These are phyloP conservation scores for Colletes latitarsis DNA, from an alignment of 1,140 invertebrate genomes.

Conservation along the genomic window DNA sequence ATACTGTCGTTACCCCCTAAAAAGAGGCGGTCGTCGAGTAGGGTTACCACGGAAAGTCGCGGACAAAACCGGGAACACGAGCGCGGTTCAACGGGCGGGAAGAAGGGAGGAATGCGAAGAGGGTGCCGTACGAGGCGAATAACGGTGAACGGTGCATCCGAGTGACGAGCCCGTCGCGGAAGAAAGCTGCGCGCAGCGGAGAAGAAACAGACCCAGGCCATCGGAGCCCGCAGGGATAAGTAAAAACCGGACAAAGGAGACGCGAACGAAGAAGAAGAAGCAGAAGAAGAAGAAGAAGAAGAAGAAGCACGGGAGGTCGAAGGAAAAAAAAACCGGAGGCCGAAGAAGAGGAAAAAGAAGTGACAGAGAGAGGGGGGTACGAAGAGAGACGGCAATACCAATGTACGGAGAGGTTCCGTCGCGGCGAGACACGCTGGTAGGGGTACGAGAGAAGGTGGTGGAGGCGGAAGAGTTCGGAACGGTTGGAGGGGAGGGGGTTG, in stretches of 20 bases:
- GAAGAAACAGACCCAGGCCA: conserved; percentile 33
- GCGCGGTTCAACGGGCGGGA: not conserved
- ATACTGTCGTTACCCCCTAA: too few species aligned
- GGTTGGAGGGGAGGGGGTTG: conserved; percentile 62
- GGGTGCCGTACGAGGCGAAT: conserved; percentile 57
- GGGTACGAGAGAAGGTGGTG: conserved; percentile 56
- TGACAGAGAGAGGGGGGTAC: conserved; percentile 23
- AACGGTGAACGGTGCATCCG: conserved; percentile 60
- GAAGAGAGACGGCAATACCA: conserved; percentile 50
- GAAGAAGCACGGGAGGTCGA: not conserved
- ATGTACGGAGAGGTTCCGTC: conserved; percentile 18
- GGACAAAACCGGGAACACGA: not conserved
- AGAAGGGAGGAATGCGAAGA: conserved; percentile 46
- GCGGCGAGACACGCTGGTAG: conserved; percentile 39
- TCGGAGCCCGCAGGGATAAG: conserved; percentile 22
- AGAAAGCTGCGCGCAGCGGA: conserved; percentile 36
- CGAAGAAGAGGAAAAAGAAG: conserved; percentile 23
- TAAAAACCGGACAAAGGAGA: conserved; percentile 31
- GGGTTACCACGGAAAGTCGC: conserved; percentile 16
- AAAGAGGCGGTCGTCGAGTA: too few species aligned
- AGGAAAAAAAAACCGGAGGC: conserved; percentile 17
- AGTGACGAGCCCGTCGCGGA: conserved; percentile 54
- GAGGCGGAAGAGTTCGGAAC: conserved; percentile 59
- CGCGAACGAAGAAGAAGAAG: conserved; percentile 7
- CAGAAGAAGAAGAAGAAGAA: conserved; percentile 20